These are phyloP conservation scores for Lepus europaeus DNA, from an alignment of 2,113 vertebrate species.

Conservation along the genomic window DNA sequence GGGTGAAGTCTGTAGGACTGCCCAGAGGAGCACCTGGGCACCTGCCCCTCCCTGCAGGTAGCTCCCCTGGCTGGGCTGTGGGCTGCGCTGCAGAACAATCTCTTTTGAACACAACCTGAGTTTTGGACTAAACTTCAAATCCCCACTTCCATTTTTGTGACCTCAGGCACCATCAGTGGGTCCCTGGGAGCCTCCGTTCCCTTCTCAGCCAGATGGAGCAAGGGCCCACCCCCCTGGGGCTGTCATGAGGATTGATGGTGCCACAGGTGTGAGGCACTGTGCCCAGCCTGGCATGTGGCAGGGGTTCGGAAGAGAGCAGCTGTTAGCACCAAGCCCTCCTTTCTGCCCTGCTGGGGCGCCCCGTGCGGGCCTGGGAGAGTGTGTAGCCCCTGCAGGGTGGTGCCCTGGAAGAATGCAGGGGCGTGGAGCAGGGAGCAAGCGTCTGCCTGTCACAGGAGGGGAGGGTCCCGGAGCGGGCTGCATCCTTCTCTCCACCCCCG, in stretches of 20 bases:
- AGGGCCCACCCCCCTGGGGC: neutral
- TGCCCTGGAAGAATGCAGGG: neutral
- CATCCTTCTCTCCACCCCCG: neutral
- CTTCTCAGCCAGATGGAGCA: neutral
- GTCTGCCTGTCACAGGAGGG: neutral
- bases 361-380: neutral
- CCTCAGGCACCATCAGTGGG: neutral
- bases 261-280: constrained; percentile 49
- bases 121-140: constrained; percentile 12
- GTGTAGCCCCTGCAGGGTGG: neutral
- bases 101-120: neutral
- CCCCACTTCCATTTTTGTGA: neutral
- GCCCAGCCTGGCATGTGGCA: constrained; percentile 19
- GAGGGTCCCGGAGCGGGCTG: neutral
- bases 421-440: neutral
- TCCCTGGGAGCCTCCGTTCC: neutral
- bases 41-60: neutral
- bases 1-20: neutral
- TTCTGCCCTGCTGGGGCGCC: constrained; percentile 27
- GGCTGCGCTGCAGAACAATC: neutral
- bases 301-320: constrained; percentile 2
- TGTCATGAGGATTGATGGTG: neutral
- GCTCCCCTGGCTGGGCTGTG: neutral
- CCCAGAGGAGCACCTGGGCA: neutral
- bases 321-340: constrained; percentile 19